Evolutionary conservation across 2,113 vertebrate species (phyloP).

Genomic region (Ochotona curzoniae): DNA sequence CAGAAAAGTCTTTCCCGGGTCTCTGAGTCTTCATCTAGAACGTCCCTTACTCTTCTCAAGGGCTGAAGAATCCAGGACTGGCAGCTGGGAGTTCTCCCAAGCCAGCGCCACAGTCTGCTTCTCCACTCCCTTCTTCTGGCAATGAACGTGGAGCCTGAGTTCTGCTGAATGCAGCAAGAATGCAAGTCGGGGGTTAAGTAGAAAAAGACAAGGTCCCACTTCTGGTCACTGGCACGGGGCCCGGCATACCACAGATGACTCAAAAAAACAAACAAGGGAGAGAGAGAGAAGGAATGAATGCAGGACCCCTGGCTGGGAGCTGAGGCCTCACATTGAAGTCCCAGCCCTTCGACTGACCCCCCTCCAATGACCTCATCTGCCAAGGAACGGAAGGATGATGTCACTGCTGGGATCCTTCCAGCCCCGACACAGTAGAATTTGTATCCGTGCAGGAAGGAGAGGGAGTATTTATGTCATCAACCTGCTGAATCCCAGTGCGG

Average conservation of each 20-base stretch:
- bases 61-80: background rate
- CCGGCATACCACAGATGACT: background rate
- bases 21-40: background rate
- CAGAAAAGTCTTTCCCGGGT: background rate
- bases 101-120: background rate
- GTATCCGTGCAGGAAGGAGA: background rate
- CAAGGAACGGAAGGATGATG: constrained; percentile 12
- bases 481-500: background rate
- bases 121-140: background rate
- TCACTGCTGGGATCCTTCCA: constrained; percentile 61
- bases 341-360: constrained; percentile 28
- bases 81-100: background rate
- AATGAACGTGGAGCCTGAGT: background rate
- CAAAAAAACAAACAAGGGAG: background rate
- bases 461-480: background rate
- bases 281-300: rapidly evolving
- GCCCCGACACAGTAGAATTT: background rate
- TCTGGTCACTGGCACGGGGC: background rate
- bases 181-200: background rate
- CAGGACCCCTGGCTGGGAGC: background rate
- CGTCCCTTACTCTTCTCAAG: background rate
- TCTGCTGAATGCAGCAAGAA: background rate
- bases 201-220: background rate
- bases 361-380: constrained; percentile 12
- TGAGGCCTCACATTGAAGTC: background rate